phyloP scores from a whole-genome alignment of 1,140 invertebrate genomes.

The Plutomurus gul region DNA sequence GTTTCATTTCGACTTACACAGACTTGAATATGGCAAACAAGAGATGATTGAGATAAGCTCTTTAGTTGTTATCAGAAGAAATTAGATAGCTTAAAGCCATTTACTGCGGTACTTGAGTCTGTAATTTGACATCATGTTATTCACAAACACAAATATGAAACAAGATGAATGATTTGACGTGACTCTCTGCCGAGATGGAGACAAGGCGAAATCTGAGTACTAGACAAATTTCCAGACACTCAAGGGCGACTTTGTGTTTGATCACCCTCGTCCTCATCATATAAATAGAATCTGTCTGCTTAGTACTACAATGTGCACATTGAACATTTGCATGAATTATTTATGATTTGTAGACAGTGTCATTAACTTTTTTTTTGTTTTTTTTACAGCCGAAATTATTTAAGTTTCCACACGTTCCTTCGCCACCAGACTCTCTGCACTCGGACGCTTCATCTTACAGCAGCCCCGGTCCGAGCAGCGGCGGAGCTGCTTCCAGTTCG shows the following conservation, averaged over 20 bases:
- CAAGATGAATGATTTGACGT: not conserved
- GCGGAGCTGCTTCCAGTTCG: not conserved
- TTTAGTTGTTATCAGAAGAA: too few species aligned
- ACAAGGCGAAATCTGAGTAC: not conserved
- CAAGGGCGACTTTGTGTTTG: not conserved
- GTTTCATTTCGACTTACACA: too few species aligned
- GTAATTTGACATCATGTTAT: too few species aligned
- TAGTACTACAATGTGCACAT: too few species aligned
- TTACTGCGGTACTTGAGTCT: too few species aligned
- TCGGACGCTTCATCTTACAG: constrained; percentile 48
- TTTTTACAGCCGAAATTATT: constrained; percentile 43
- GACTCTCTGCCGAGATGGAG: not conserved
- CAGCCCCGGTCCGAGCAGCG: constrained; percentile 39
- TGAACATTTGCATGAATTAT: too few species aligned
- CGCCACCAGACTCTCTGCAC: constrained; percentile 48
- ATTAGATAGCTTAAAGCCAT: too few species aligned
- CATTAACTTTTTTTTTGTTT: not conserved
- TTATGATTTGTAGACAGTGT: too few species aligned
- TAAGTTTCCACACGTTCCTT: constrained; percentile 49
- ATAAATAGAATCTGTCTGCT: not conserved
- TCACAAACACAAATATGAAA: not conserved
- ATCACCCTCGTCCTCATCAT: too few species aligned
- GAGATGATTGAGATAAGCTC: too few species aligned
- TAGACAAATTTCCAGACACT: not conserved
- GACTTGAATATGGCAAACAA: too few species aligned